Evolutionary conservation across 2,888 invertebrate species (phyloP).

Genomic region (Pandemis heparana): DNA sequence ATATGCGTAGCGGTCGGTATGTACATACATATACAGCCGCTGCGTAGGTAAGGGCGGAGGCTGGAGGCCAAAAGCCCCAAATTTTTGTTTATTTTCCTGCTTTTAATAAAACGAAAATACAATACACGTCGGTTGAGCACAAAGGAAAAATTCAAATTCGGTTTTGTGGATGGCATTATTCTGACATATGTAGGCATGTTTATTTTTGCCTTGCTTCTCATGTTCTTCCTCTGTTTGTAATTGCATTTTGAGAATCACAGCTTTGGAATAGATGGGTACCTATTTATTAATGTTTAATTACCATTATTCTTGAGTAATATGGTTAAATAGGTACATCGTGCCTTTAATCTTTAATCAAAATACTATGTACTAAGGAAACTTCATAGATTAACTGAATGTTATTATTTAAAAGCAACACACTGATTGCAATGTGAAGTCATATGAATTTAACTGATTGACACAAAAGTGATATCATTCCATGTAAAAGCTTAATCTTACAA

Average conservation of each 20-base stretch:
- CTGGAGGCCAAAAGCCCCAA: conserved; percentile 49
- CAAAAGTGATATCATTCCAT: conserved; percentile 37
- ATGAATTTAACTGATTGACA: conserved; percentile 7
- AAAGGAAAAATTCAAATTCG: conserved; percentile 68
- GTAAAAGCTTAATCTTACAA: conserved; percentile 32
- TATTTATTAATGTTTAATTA: conserved; percentile 47
- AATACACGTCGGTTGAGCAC: conserved; percentile 60
- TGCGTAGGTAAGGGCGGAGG: conserved; percentile 27
- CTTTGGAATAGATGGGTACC: conserved; percentile 42
- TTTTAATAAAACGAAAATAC: conserved; percentile 71
- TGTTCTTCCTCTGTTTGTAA: conserved; percentile 49
- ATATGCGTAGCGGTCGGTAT: conserved; percentile 34
- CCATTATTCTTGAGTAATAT: too few relatives aligned
- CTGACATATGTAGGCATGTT: conserved; percentile 56
- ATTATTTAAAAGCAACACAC: too few relatives aligned
- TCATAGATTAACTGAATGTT: too few relatives aligned
- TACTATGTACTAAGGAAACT: too few relatives aligned
- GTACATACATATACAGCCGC: conserved; percentile 14
- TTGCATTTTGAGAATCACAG: conserved; percentile 50
- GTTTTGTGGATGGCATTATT: conserved; percentile 61
- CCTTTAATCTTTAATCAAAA: too few relatives aligned
- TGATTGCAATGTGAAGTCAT: not conserved
- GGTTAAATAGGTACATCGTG: too few relatives aligned
- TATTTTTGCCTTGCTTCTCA: conserved; percentile 51
- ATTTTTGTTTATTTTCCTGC: conserved; percentile 67